Base-by-base conservation (phyloP, 2,888 invertebrate genomes). In the Meiosimyza decipiens region DNA sequence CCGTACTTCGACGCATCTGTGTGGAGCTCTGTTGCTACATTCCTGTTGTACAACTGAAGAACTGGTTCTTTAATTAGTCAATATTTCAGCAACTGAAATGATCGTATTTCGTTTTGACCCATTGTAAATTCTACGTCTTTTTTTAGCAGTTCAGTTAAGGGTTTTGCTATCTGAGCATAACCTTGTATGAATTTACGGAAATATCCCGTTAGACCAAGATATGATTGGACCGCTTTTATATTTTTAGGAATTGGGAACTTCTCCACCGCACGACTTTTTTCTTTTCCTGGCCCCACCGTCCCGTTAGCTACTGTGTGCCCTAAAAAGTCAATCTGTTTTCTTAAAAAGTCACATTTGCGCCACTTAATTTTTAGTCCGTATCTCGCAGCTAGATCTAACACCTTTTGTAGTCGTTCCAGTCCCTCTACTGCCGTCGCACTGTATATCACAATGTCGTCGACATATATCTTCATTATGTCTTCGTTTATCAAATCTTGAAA, bases 381-480 rank as follows among this genome's bases (percentile, higher is more conserved):
- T 2, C 71, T 18, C 28, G 55, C 51, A 6, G 71, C 74, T 33
- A 15, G 12, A 1, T 73, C 2, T 13, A 73, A 59, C 11, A 73
- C 73, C 57, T 33, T 49, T 66, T 51, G 71, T 15, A 74, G 54
- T 15, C 52, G 74, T 11, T 33, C 4, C 7, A 72, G 5, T 12
- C 22, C 69, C 63, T 74, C 73, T 16, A 74, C 63, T 70, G 73
- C 74, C n/a, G 70, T n/a, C 22, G 69, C 55, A 1, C 73, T 69
- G 1, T 74, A 63, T 7, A 79, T 71, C 5, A 77, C 66, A 3
- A 79, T 49, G 28, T 77, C 77, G 52, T 78, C 77, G 2, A 79
- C 64, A 16, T 77, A 77, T 15, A 73, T 60, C 4, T 78, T 15
- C 9, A 75, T 62, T 2, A 73, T 72, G 15, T 72, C 67, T 71